A percentile compares a stretch with the other conserved stretches of the same genome.
Conservation (phyloP, 2,797 vertebrate species). For the Nasua narica region DNA sequence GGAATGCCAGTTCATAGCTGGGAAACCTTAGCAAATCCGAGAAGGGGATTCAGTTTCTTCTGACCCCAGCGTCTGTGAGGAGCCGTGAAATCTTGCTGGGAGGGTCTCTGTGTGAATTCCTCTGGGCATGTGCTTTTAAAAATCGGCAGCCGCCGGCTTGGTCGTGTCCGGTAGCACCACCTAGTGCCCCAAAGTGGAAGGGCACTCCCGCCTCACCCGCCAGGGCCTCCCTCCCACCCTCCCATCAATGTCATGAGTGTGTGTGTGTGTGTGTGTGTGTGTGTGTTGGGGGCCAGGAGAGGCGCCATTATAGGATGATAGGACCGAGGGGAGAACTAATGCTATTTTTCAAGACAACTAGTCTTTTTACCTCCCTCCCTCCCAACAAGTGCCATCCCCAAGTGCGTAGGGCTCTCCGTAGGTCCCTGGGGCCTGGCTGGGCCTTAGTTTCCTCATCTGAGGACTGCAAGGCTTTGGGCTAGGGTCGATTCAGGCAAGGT, state of each 20-base stretch:
- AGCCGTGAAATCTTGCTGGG: background rate
- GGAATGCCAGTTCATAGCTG: background rate
- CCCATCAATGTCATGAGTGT: background rate
- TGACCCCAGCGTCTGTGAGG: background rate
- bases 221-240: background rate
- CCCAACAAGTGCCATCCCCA: background rate
- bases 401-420: background rate
- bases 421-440: background rate
- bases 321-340: background rate
- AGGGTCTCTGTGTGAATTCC: background rate
- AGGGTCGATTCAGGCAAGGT: background rate
- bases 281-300: background rate
- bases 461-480: background rate
- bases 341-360: background rate
- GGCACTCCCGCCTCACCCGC: too few species aligned
- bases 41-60: constrained; percentile 26
- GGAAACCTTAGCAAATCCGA: background rate
- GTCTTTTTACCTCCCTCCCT: constrained; percentile 27
- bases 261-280: background rate
- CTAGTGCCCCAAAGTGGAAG: constrained; percentile 57
- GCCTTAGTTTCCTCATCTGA: background rate
- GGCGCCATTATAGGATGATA: background rate
- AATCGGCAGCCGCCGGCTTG: background rate
- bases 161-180: constrained; percentile 47
- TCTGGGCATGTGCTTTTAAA: background rate